Conservation (phyloP, 2,797 vertebrate species). For the Sardinella longiceps region DNA sequence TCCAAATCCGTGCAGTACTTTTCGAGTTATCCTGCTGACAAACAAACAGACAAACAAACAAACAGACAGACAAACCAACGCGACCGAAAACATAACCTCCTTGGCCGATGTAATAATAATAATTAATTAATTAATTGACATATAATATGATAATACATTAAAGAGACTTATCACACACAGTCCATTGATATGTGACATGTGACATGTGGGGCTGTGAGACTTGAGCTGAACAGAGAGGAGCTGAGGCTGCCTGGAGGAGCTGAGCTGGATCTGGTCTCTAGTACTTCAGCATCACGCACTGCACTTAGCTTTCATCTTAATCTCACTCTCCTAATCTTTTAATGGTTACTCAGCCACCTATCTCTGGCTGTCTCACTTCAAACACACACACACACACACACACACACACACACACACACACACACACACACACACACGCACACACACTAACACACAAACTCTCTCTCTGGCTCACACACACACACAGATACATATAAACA, state of each 20-base stretch:
- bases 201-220: background rate
- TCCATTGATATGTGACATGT: no score
- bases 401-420: background rate
- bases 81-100: no score
- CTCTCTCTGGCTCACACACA: background rate
- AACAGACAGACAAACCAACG: no score
- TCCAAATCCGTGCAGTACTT: no score
- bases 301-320: slow-evolving; percentile 21
- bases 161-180: no score
- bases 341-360: slow-evolving; percentile 18
- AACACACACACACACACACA: background rate
- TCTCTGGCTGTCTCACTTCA: background rate
- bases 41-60: no score
- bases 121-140: no score
- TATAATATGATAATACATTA: background rate
- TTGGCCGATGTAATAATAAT: no score
- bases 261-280: background rate
- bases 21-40: no score
- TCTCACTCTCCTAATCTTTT: slow-evolving; percentile 21
- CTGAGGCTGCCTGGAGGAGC: background rate
- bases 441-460: background rate
- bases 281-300: background rate
- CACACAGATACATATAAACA: background rate
- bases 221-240: background rate
- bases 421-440: background rate